Conservation (phyloP, 2,888 invertebrate genomes). For the Parnassius glacialis region DNA sequence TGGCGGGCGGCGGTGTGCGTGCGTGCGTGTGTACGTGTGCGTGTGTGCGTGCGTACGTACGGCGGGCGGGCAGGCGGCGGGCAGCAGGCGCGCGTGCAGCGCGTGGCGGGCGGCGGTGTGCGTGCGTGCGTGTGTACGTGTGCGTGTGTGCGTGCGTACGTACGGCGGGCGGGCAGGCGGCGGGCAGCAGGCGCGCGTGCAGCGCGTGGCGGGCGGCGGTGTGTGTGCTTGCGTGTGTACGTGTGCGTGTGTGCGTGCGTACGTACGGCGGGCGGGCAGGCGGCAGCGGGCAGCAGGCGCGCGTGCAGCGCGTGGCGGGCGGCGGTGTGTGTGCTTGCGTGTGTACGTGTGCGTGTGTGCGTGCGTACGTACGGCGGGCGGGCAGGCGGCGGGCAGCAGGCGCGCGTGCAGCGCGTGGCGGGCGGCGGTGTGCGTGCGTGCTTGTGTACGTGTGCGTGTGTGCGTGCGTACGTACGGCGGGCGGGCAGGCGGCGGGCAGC, state of each 20-base stretch:
- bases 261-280: conserved; percentile 93
- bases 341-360: conserved; percentile 50
- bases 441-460: neutral
- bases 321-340: conserved; percentile 55
- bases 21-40: conserved; percentile 73
- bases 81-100: neutral
- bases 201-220: neutral
- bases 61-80: neutral
- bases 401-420: neutral
- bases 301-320: conserved; percentile 87
- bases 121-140: neutral
- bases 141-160: neutral
- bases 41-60: conserved; percentile 96
- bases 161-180: neutral
- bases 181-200: neutral
- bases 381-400: conserved; percentile 46
- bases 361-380: conserved; percentile 99
- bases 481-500: neutral
- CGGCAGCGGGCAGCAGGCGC: conserved; percentile 90
- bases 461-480: neutral
- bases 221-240: neutral
- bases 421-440: neutral
- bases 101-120: neutral
- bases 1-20: conserved; percentile 78
- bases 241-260: neutral